Base-by-base conservation (phyloP, 2,113 vertebrate species). In the Cyphomyrus plagiostoma region DNA sequence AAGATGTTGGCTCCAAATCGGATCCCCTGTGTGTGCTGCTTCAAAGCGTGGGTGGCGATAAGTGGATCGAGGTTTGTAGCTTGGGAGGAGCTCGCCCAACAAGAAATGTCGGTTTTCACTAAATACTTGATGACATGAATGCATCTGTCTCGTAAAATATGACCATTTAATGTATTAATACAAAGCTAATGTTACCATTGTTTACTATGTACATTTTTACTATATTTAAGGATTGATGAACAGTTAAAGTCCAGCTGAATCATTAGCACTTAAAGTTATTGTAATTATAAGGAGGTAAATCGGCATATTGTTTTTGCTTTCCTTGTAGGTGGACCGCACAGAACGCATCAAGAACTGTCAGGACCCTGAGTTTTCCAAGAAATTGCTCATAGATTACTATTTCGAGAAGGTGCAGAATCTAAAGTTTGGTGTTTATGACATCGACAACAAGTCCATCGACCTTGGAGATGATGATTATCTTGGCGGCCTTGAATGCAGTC, bases 371-470 rank as follows among this genome's bases (percentile, higher is more conserved):
- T 99, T 99, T 94, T 97, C 96, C 39, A 96, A 96, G 92, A 97
- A 96, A 9, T 93, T 99, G 4, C 91, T 94, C 7, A 83, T 99
- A 56, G 96, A 97, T 82, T 99, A 98, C 92, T 94, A 96, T 93
- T 99, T 99, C 89, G 97, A 99, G 93, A 97, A 95, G 4, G 97
- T 98, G 3, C 97, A 98, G 95, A 98, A 97, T 56, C 93, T 99
- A 74, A 97, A 97, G 90, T 96, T 99, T 1, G 92, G 93, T 0
- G 0, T 98, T 23, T 99, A 98, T 13, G 98, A 99, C 90, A 98
- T 97, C 2, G 98, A 99, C 94, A 99, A 98, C 94, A 95, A 96
- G 89, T 96, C 95, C 39, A 90, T 94, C 5, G 95, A 97, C 86
- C 95, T 99, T 9, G 92, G 88, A 0, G 97, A 99, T 0, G 97